Percentiles rank a stretch among this genome's conserved stretches.
phyloP scores from a whole-genome alignment of 37 sponge, comb jelly and placozoan genomes.

The Crambe crambe region DNA sequence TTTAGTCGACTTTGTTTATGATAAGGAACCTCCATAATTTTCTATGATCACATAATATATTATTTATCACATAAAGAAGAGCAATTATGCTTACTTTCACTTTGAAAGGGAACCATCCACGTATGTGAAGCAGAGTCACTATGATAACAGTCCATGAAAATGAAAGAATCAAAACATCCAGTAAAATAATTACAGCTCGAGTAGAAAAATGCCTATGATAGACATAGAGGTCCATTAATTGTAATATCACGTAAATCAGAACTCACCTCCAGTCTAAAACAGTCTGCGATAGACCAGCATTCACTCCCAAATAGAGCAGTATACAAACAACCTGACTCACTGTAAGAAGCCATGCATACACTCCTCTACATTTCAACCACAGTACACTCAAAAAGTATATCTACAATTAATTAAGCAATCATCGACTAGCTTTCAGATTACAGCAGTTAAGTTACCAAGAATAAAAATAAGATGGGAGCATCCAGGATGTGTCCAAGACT shows the following conservation, averaged over 20 bases:
- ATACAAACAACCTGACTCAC: background rate
- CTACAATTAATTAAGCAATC: too few species aligned
- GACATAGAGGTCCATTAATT: background rate
- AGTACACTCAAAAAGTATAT: conserved; percentile 6
- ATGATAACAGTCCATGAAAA: conserved; percentile 9
- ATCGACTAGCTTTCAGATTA: too few species aligned
- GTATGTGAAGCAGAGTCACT: background rate
- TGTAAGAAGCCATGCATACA: conserved; percentile 8
- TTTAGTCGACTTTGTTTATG: background rate
- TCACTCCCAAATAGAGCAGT: background rate
- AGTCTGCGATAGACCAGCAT: background rate
- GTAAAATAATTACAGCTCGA: background rate
- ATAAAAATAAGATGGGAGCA: conserved; percentile 3
- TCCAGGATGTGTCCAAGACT: conserved; percentile 11
- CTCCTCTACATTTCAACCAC: conserved; percentile 15
- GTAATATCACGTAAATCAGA: background rate
- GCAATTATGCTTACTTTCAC: background rate
- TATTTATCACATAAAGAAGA: background rate
- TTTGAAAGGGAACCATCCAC: conserved; percentile 29
- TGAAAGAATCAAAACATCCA: conserved; percentile 14
- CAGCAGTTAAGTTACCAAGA: background rate
- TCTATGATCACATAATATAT: background rate
- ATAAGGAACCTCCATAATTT: background rate
- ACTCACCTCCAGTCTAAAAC: conserved; percentile 7
- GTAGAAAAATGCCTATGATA: conserved; percentile 3